Evolutionary conservation across 1,140 invertebrate species (phyloP), one percentile per base, ranked within the genome.

Genomic region (Panonychus citri): DNA sequence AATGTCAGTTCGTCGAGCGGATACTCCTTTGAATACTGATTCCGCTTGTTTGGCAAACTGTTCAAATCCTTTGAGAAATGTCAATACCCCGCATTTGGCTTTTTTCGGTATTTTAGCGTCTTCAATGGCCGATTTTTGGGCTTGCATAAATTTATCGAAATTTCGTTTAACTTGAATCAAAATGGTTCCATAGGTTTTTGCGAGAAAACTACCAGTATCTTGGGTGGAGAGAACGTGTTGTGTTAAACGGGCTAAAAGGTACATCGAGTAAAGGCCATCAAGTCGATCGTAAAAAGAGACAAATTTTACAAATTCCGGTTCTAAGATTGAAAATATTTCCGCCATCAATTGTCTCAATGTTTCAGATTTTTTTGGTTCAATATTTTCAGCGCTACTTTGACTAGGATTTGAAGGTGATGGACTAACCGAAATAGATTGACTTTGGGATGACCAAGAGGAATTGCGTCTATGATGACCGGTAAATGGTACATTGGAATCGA

Each of bases 111-210:
- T 64, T 62, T 71, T 73, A 49, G 81, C 79, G 52, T 90, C 85
- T 63, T 81, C 75, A 59, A 95, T 82, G 1, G 81, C 81, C 60
- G 80, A 78, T 43, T 88, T 76, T 63, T 93, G 85, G 21, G 78
- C 75, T 65, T 85, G 78, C 79, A 97, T 89, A 63, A 88, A 86
- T 62, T 81, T 80, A 70, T 97, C 93, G 67, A 95, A 89, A 61
- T 82, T 85, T 43, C 91, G 73, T 72, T 96, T 96, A n/a, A 90
- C 83, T 69, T 88, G 83, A 24, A 94, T 82, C 28, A 93, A 71
- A 61, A 81, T 79, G 48, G 81, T 84, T 21, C 82, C 89, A 68
- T 86, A 88, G 26, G 83, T 85, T 61, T 63, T 86, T 58, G 82
- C 85, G 21, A 93, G 74, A 68, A 83, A 95, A 59, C 86, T 89